Evolutionary conservation across 2,888 invertebrate genomes (phyloP).

Genomic region (Drosophila emarginata): DNA sequence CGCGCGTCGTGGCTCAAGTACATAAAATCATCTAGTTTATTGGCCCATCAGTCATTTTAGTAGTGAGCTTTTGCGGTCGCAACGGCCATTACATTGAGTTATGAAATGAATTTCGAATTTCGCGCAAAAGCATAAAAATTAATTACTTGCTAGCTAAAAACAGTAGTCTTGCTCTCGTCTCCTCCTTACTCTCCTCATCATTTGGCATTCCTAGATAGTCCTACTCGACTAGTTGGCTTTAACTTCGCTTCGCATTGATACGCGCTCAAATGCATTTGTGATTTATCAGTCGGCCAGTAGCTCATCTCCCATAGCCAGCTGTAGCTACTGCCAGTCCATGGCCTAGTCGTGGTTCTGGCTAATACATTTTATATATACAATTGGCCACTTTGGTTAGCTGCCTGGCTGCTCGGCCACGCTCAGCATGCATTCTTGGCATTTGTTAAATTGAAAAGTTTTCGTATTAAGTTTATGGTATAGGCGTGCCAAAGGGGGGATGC

Average conservation of each 20-base stretch:
- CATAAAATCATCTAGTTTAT: constrained; percentile 77
- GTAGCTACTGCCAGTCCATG: constrained; percentile 37
- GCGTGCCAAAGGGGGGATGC: constrained; percentile 19
- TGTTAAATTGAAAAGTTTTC: constrained; percentile 71
- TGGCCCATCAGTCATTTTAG: constrained; percentile 73
- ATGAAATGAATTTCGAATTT: constrained; percentile 77
- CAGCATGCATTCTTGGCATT: constrained; percentile 71
- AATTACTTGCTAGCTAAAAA: constrained; percentile 62
- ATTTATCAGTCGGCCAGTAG: constrained; percentile 71
- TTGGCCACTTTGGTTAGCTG: constrained; percentile 46
- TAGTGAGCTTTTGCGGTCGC: constrained; percentile 69
- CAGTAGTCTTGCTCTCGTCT: constrained; percentile 40
- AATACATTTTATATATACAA: constrained; percentile 36
- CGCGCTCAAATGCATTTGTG: constrained; percentile 70
- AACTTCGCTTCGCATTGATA: constrained; percentile 59
- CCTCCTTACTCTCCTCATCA: neutral
- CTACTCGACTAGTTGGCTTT: neutral
- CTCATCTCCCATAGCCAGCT: constrained; percentile 63
- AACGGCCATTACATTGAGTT: constrained; percentile 70
- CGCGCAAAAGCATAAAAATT: constrained; percentile 71
- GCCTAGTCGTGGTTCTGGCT: constrained; percentile 43
- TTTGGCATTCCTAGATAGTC: neutral
- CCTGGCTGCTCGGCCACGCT: constrained; percentile 47
- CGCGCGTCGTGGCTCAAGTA: constrained; percentile 53
- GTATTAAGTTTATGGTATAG: constrained; percentile 65